Percentiles rank a stretch among this genome's conserved stretches.
These are phyloP conservation scores for Heteromormyrus szaboi DNA, from an alignment of 2,797 vertebrate genomes.

Conservation along the genomic window DNA sequence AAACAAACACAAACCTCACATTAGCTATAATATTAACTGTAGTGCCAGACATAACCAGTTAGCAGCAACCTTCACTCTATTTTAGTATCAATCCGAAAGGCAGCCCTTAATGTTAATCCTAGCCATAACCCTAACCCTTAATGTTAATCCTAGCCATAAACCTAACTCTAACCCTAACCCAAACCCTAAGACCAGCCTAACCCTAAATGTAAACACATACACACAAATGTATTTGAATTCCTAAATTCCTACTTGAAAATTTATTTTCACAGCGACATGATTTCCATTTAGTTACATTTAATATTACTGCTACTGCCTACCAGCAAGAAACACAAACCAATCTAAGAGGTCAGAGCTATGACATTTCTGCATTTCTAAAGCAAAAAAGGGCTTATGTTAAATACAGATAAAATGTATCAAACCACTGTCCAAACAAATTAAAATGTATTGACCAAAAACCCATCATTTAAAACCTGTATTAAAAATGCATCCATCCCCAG, in stretches of 20 bases:
- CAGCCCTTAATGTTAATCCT: not conserved
- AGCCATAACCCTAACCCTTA: not conserved
- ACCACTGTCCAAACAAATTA: not conserved
- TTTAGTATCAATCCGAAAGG: not conserved
- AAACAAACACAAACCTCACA: not conserved
- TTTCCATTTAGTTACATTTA: slow-evolving; percentile 1
- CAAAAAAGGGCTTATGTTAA: not conserved
- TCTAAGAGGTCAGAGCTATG: not conserved
- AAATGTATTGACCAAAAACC: not conserved
- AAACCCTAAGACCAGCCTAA: not conserved
- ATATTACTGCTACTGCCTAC: not conserved
- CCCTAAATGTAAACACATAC: not conserved
- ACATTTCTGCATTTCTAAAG: not conserved
- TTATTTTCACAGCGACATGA: not conserved
- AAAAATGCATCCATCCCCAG: not conserved
- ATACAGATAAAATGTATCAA: not conserved
- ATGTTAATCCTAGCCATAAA: not conserved
- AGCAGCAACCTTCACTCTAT: not conserved
- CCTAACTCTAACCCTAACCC: not conserved
- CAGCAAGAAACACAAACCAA: not conserved
- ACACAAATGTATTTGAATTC: not conserved
- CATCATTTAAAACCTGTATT: not conserved
- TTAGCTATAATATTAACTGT: not conserved
- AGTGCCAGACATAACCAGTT: not conserved
- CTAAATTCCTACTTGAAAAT: not conserved